Conservation (phyloP, 2,113 vertebrate species). For the Leptobrachium leishanense region DNA sequence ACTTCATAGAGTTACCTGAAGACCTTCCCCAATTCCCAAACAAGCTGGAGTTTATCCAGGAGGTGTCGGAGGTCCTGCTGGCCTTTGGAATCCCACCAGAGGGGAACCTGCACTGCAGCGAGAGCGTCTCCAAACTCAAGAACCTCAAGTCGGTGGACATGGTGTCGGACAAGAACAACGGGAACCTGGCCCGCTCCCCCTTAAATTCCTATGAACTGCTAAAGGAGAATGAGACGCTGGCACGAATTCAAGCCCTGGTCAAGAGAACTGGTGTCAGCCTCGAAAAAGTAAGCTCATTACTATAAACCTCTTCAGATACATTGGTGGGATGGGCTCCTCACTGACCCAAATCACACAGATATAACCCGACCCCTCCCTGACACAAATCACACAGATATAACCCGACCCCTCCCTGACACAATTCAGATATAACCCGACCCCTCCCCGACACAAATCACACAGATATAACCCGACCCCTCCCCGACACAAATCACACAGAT, state of each 20-base stretch:
- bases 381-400: too few species aligned
- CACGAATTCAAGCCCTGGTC: conserved; percentile 91
- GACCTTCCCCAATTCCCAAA: conserved; percentile 97
- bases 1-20: conserved; percentile 94
- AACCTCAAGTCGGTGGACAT: conserved; percentile 79
- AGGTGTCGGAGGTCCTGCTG: conserved; percentile 92
- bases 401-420: too few species aligned
- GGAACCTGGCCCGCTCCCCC: conserved; percentile 85
- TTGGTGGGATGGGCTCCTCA: too few species aligned
- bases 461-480: too few species aligned
- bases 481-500: too few species aligned
- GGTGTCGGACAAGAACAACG: conserved; percentile 92
- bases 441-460: too few species aligned
- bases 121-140: conserved; percentile 81
- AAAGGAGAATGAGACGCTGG: conserved; percentile 95
- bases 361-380: too few species aligned
- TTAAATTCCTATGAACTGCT: conserved; percentile 87
- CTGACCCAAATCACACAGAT: too few species aligned
- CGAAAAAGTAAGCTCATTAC: conserved; percentile 79
- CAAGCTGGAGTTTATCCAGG: conserved; percentile 96
- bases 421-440: too few species aligned
- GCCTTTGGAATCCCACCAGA: conserved; percentile 89
- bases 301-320: too few species aligned
- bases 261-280: conserved; percentile 95
- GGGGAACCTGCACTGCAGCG: conserved; percentile 82